Conservation (phyloP, 2,888 invertebrate genomes). For the Frankliniella fusca region DNA sequence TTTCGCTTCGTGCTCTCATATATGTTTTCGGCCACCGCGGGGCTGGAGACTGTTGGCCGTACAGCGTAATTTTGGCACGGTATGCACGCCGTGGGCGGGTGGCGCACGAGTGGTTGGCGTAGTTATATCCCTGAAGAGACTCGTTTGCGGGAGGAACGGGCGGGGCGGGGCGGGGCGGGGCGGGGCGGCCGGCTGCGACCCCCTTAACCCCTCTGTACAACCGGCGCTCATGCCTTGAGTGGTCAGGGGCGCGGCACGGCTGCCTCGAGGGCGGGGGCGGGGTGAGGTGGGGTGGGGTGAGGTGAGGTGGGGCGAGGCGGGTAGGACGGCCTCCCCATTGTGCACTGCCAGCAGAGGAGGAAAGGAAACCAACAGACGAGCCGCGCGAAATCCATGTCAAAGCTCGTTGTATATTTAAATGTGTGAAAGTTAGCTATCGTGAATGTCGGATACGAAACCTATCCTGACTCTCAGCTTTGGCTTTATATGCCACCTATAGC, state of each 20-base stretch:
- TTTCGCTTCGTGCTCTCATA: neutral
- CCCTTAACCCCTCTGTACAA: neutral
- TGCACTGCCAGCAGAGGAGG: no score
- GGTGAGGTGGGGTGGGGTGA: neutral
- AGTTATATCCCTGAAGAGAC: constrained; percentile 20
- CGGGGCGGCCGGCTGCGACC: neutral
- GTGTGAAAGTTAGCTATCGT: no score
- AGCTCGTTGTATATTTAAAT: no score
- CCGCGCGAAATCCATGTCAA: no score
- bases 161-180: neutral
- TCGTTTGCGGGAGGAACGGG: neutral
- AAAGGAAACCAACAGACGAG: no score
- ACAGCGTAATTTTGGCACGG: neutral
- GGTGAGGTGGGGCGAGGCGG: neutral
- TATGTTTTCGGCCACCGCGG: neutral
- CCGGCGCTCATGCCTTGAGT: neutral
- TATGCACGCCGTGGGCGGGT: neutral
- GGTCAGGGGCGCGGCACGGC: neutral
- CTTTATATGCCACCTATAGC: no score
- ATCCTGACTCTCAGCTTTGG: no score
- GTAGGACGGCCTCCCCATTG: no score
- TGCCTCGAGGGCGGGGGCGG: neutral
- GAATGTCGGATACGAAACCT: no score
- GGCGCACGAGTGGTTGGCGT: neutral
- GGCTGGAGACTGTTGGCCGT: neutral